These are phyloP conservation scores for Acanthopleura granulata DNA, from an alignment of 2,888 invertebrate genomes.

Conservation along the genomic window DNA sequence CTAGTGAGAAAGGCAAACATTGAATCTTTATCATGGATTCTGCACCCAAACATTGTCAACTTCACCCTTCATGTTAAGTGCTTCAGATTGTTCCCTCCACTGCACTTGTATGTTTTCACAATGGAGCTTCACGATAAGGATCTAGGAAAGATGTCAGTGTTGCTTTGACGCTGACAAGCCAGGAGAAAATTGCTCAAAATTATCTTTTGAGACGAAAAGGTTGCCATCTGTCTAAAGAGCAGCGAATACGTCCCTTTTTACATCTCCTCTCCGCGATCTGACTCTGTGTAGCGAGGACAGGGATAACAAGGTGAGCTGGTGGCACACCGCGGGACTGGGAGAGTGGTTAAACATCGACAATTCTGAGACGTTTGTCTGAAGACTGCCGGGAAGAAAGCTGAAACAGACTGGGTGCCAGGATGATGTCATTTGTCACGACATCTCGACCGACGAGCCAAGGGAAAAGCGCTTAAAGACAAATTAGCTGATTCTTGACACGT, in stretches of 20 bases:
- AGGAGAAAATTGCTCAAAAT: constrained; percentile 16
- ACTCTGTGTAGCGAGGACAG: too few relatives aligned
- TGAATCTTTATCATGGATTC: neutral
- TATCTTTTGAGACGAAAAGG: neutral
- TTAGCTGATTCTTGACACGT: too few relatives aligned
- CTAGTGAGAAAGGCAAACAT: constrained; percentile 9
- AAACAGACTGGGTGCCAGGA: too few relatives aligned
- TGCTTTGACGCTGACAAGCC: constrained; percentile 5
- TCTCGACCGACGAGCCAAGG: too few relatives aligned
- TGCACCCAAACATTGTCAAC: constrained; percentile 12
- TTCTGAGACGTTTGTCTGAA: too few relatives aligned
- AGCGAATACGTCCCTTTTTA: neutral
- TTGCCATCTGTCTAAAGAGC: constrained; percentile 13
- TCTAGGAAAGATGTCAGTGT: neutral
- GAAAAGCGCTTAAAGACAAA: too few relatives aligned
- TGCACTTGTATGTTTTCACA: neutral
- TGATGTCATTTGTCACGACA: too few relatives aligned
- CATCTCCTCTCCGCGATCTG: too few relatives aligned
- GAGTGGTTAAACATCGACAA: too few relatives aligned
- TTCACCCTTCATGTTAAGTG: constrained; percentile 7
- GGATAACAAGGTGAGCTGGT: too few relatives aligned
- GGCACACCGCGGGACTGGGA: too few relatives aligned
- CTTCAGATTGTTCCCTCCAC: neutral
- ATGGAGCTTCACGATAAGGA: neutral
- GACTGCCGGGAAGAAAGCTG: too few relatives aligned